Evolutionary conservation across 2,113 vertebrate genomes (phyloP), one percentile per base, ranked within the genome.

Genomic region (Leptodactylus fuscus): DNA sequence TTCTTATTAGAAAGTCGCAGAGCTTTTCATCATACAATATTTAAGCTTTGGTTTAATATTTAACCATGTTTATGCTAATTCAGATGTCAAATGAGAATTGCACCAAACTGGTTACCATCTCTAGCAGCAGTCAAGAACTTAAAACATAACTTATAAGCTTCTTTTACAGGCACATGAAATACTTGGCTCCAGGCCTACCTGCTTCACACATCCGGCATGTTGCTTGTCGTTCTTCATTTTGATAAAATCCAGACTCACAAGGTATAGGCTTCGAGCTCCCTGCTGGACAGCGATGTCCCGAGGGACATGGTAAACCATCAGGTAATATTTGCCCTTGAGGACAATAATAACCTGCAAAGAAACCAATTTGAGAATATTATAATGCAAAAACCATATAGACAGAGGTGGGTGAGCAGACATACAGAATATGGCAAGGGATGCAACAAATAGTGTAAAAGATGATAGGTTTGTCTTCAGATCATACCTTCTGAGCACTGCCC

Each of bases 401-500:
- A n/a, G n/a, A 48, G 10, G 10, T 13, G 13, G 7, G 46, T 12
- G 10, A 48, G 10, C 46, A 48, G 46, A 53, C 2, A 53, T 18
- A 53, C 51, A 53, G 22, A 13, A n/a, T n/a, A n/a, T n/a, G n/a
- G n/a, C n/a, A n/a, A n/a, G n/a, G n/a, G 46, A 49, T 49, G 7
- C 46, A 8, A 49, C 8, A 49, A 69, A 69, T 16, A n/a, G 32
- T 15, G 18, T 36, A 9, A 34, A 36, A 34, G 32, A 36, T 24
- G 12, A 27, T 32, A 65, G 60, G 16, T 32, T 32, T 65, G 32
- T 16, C 67, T 49, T 60, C n/a, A 20, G 0, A 0, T 49, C 90
- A 93, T 73, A 97, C 96, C 96, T 90, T 92, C 89, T 77, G 91
- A 89, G 88, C 97, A 99, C 83, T 92, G 92, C 79, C 95, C 95